Evolutionary conservation across 2,113 vertebrate species (phyloP), one percentile per base, ranked within the genome.

Genomic region (Redunca redunca): DNA sequence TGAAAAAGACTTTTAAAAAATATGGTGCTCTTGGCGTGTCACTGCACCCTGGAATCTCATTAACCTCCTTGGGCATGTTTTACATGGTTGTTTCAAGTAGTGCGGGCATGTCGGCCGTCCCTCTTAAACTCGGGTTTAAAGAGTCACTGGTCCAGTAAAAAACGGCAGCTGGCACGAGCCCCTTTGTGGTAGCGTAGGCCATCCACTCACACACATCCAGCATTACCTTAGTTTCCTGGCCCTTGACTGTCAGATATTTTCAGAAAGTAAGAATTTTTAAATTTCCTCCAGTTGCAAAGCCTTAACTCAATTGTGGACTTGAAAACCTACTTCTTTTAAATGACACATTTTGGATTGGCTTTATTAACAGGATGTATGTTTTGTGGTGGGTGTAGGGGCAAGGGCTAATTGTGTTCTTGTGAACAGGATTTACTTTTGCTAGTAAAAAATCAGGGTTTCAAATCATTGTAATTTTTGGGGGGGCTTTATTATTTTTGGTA

Each of bases 1-100:
- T 99, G 94, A 99, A 99, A 99, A 99, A 99, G 97, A 96, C 99
- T 60, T 99, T 99, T 96, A 99, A 99, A 95, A 99, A 99, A 91
- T 99, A 99, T 0, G 99, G 99, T 17, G 99, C 99, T 0, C 99
- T 99, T 0, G 99, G 99, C 0, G 99, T 99, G 87, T 98, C 98
- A 0, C 95, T 99, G 97, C 99, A 99, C 67, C 81, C 99, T 14
- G 99, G 99, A 12, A 99, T 99, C 97, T 99, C 99, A 0, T 98
- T 99, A 17, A 95, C 99, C 91, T 99, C 99, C 91, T 98, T 99
- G 98, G 99, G 99, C 97, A 98, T 99, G 88, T 99, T 99, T 98
- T 99, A 99, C 98, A 96, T 98, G 90, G 99, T 99, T 0, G 98
- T 99, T 92, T 99, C 99, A 94, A 99, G 99, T 21, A 99, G 99